A percentile compares a stretch with the other conserved stretches of the same genome.
Conservation (phyloP, 2,113 vertebrate species). For the Dicaeum eximium region DNA sequence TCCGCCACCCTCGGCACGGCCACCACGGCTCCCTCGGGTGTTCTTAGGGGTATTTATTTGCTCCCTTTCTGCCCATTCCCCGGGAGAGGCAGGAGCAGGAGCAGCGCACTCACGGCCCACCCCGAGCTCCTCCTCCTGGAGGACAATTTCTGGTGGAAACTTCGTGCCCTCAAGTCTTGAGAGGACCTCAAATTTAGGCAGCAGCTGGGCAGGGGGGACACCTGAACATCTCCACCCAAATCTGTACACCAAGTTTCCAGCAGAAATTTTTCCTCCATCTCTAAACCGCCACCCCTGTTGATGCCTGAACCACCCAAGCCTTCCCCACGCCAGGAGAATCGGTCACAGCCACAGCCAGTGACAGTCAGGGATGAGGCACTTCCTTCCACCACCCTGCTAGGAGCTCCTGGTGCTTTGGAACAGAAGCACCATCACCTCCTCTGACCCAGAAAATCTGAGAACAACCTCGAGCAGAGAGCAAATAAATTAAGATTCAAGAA, state of each 20-base stretch:
- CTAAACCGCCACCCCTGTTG: neutral
- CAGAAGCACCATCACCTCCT: neutral
- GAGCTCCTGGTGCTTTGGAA: rapidly evolving
- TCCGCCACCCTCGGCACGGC: neutral
- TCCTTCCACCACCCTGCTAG: rapidly evolving
- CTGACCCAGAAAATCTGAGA: neutral
- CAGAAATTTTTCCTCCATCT: rapidly evolving
- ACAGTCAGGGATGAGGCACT: rapidly evolving
- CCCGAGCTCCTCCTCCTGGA: rapidly evolving
- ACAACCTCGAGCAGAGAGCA: rapidly evolving
- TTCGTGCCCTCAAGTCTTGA: neutral
- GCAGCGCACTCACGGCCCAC: neutral
- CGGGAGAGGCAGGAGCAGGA: neutral
- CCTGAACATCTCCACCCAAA: neutral
- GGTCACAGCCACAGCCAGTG: neutral
- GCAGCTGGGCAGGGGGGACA: neutral
- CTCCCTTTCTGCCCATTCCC: neutral
- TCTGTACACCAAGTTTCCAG: neutral
- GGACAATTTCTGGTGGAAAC: neutral
- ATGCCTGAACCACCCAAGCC: neutral
- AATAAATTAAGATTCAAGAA: rapidly evolving
- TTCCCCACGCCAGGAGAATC: rapidly evolving
- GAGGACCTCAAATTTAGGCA: neutral
- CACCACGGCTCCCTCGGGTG: rapidly evolving
- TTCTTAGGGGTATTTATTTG: rapidly evolving